A percentile compares a stretch with the other conserved stretches of the same genome.
phyloP scores from a whole-genome alignment of 2,113 vertebrate genomes.

The Microtus richardsoni region DNA sequence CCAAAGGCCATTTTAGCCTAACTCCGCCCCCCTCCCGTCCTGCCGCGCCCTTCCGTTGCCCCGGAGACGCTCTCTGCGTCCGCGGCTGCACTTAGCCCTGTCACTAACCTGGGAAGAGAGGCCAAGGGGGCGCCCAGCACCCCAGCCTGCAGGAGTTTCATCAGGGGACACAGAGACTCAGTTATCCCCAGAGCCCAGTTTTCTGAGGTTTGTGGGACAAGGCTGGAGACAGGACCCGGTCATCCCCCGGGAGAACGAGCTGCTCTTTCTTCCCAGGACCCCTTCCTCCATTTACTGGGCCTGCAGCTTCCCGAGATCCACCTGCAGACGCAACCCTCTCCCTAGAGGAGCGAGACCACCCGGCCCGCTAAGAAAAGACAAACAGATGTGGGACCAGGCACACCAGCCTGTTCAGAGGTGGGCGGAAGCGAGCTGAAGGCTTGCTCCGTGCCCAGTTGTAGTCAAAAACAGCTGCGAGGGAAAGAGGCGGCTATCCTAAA shows the following conservation, averaged over 20 bases:
- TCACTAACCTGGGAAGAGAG: background rate
- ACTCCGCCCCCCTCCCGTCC: background rate
- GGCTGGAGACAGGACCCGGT: background rate
- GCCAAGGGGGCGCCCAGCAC: background rate
- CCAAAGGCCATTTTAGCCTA: background rate
- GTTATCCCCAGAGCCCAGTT: background rate
- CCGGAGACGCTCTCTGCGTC: slow-evolving; percentile 76
- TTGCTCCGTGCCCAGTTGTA: background rate
- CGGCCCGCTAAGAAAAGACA: background rate
- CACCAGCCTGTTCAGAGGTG: background rate
- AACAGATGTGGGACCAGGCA: background rate
- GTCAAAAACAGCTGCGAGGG: background rate
- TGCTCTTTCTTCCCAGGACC: background rate
- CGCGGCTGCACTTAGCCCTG: fast-evolving
- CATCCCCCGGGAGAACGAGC: too few species aligned
- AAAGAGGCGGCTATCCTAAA: background rate
- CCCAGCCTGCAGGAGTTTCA: background rate
- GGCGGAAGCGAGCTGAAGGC: background rate
- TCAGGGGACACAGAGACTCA: background rate
- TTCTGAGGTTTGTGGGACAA: slow-evolving; percentile 62
- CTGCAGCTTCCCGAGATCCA: background rate
- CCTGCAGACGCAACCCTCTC: background rate
- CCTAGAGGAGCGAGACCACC: background rate
- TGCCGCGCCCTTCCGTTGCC: slow-evolving; percentile 61
- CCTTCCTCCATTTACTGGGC: background rate